These are phyloP conservation scores for Dipodomys spectabilis DNA, from an alignment of 2,113 vertebrate species.

Conservation along the genomic window DNA sequence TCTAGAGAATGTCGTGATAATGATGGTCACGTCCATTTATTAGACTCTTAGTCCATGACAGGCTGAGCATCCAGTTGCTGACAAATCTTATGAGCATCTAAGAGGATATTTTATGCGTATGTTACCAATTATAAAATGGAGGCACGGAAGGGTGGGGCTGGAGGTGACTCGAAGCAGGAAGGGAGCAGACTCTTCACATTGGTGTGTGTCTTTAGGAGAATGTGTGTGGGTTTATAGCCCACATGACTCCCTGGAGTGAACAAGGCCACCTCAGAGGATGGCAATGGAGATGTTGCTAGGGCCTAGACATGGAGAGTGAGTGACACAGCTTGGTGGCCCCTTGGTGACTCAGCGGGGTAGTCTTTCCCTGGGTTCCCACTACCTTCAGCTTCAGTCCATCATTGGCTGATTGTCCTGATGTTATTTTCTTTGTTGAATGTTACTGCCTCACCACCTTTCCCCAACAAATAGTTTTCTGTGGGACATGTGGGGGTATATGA, in stretches of 20 bases:
- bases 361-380: not conserved
- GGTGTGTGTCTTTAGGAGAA: not conserved
- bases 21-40: not conserved
- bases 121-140: not conserved
- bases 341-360: too few relatives aligned
- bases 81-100: not conserved
- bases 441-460: not conserved
- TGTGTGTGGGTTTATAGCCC: not conserved
- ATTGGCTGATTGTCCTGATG: too few relatives aligned
- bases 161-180: not conserved
- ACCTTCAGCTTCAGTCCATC: not conserved
- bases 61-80: not conserved
- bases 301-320: not conserved
- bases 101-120: not conserved
- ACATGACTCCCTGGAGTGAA: not conserved
- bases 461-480: not conserved
- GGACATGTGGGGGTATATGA: fast-evolving
- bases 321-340: too few relatives aligned
- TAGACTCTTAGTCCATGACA: not conserved
- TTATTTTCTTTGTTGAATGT: not conserved
- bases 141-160: not conserved
- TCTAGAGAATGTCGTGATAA: not conserved
- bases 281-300: not conserved
- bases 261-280: not conserved
- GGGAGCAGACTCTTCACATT: not conserved